Conservation (phyloP, 2,113 vertebrate species). For the Calidris pugnax region DNA sequence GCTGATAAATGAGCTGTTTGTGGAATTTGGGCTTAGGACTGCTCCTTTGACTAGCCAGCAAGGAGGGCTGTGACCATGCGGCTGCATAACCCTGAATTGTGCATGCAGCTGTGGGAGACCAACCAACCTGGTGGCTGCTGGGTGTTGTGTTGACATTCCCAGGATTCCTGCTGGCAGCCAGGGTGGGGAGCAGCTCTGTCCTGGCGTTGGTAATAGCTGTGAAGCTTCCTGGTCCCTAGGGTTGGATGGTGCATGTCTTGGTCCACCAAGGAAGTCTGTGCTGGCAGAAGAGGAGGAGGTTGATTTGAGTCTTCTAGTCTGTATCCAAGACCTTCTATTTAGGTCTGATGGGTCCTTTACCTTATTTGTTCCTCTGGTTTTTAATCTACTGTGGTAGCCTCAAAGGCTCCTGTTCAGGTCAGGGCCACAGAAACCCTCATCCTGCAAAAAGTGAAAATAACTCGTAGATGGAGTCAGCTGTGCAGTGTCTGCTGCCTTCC, state of each 20-base stretch:
- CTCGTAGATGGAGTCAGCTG: not conserved
- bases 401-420: not conserved
- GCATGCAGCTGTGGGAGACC: accelerated
- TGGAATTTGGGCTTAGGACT: not conserved
- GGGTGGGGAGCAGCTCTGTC: too few species aligned
- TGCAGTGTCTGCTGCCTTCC: not conserved
- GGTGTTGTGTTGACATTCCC: not conserved
- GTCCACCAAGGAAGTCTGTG: not conserved
- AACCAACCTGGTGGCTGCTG: not conserved
- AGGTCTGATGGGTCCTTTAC: not conserved
- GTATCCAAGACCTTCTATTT: not conserved
- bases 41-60: not conserved
- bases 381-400: not conserved
- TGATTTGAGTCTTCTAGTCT: not conserved
- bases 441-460: not conserved
- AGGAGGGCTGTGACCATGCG: not conserved
- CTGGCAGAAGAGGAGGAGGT: not conserved
- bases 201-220: not conserved
- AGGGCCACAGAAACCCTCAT: not conserved
- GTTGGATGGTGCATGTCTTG: not conserved
- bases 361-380: not conserved
- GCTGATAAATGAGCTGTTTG: not conserved
- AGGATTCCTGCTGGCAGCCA: not conserved
- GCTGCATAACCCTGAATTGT: not conserved
- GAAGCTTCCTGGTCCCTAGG: not conserved